Conservation (phyloP, 2,113 vertebrate genomes). For the Tenrec ecaudatus region DNA sequence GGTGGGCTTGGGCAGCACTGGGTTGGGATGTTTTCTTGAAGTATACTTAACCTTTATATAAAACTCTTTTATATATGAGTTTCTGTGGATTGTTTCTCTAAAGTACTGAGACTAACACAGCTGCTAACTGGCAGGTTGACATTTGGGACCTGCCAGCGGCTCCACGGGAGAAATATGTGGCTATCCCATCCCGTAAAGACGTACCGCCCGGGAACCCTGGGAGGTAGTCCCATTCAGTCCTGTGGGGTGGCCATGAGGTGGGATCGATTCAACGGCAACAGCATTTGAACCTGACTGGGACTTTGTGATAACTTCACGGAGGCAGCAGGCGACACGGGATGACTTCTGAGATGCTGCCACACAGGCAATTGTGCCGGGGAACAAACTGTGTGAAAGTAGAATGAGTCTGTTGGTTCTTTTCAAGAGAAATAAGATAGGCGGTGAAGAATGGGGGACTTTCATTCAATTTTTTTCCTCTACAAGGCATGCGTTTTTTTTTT, state of each 20-base stretch:
- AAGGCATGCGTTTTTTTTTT: neutral
- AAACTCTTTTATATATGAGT: no score
- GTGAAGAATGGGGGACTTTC: neutral
- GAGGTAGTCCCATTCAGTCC: neutral
- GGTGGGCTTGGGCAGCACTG: no score
- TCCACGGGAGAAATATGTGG: neutral
- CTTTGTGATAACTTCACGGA: neutral
- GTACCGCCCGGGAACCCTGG: neutral
- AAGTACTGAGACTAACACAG: no score
- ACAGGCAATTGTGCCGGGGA: neutral
- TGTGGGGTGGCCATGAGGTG: neutral
- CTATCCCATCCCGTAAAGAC: neutral
- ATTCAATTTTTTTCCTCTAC: neutral
- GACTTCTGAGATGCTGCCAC: neutral
- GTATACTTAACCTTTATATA: no score
- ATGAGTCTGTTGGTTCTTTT: constrained; percentile 1
- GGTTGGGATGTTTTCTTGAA: no score
- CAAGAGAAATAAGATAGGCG: neutral
- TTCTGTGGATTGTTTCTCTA: no score
- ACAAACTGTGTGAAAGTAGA: neutral
- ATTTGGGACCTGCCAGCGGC: neutral
- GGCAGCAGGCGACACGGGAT: rapidly evolving
- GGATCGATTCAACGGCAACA: no score
- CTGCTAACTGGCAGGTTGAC: neutral
- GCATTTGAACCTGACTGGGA: neutral